Base-by-base conservation (phyloP, 2,888 invertebrate species). In the Amorpha juglandis region DNA sequence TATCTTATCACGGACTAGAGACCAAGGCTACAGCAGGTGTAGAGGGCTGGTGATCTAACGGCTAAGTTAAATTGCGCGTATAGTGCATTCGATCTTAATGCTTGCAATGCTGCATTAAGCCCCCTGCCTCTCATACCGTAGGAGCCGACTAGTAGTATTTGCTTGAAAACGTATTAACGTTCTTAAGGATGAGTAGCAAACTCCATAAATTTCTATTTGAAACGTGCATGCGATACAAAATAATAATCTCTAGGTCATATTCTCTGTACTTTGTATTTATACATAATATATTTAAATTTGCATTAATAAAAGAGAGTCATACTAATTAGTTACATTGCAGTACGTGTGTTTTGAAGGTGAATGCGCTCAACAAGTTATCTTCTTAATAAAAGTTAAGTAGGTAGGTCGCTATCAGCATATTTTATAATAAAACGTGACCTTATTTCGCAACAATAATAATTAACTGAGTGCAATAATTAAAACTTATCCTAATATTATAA, bases 341-440 rank as follows among this genome's bases (percentile, higher is more conserved):
- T n/a, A 53, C 53, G 53, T 53, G 33, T 53, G 53, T 35, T 53
- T 53, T 53, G 53, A 53, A 53, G 53, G 53, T 53, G 14, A 53
- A 53, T 27, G 27, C n/a, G n/a, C 4, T 53, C 27, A n/a, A 8
- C 16, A n/a, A 6, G 12, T 35, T 53, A 33, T 38, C 38, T 38
- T 33, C n/a, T 33, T 53, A 33, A 33, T 14, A 27, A 38, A 7
- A 38, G 1, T 53, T n/a, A 53, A 14, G 27, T 53, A 33, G 14
- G n/a, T 53, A 33, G n/a, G n/a, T n/a, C n/a, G 33, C 8, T 27
- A 33, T 53, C 48, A 48, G 48, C 48, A 48, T 14, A n/a, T 27
- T 27, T 27, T 27, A 27, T 27, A 27, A 3, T 48, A 48, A 16
- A 48, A 16, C 16, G 1, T 27, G 27, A 27, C 27, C 27, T 16